These are phyloP conservation scores for Ictalurus furcatus DNA, from an alignment of 2,113 vertebrate genomes.

Conservation along the genomic window DNA sequence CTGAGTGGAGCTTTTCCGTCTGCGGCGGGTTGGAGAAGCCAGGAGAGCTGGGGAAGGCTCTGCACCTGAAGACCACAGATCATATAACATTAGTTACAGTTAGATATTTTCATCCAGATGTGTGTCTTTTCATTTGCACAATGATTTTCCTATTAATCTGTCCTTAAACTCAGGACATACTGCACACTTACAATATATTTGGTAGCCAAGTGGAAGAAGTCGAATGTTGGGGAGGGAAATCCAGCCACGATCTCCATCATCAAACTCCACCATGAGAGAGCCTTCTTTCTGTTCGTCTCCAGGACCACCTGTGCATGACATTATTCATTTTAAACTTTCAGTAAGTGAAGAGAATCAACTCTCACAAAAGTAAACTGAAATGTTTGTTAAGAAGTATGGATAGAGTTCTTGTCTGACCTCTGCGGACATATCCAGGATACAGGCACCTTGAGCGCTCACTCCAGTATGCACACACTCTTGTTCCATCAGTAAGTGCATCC, in stretches of 20 bases:
- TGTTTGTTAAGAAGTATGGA: not conserved
- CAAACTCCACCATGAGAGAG: conserved; percentile 91
- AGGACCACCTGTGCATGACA: conserved; percentile 64
- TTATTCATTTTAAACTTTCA: conserved; percentile 3
- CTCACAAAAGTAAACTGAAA: not conserved
- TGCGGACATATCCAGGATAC: conserved; percentile 89
- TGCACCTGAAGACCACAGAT: conserved; percentile 74
- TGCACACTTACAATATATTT: conserved; percentile 85
- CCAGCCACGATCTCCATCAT: conserved; percentile 92
- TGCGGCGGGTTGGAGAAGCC: conserved; percentile 79
- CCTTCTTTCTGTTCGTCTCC: conserved; percentile 85
- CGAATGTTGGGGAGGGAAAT: conserved; percentile 88
- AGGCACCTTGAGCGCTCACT: conserved; percentile 94
- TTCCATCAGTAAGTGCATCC: conserved; percentile 79
- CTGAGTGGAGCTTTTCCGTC: conserved; percentile 69
- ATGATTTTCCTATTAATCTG: not conserved
- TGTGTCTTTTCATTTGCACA: conserved; percentile 7
- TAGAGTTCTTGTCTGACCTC: conserved; percentile 73
- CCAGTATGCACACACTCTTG: conserved; percentile 94
- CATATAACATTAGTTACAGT: not conserved
- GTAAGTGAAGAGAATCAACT: not conserved
- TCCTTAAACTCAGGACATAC: not conserved
- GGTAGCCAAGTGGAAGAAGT: conserved; percentile 90
- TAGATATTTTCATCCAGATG: not conserved
- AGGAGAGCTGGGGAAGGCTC: conserved; percentile 89